A percentile compares a stretch with the other conserved stretches of the same genome.
Evolutionary conservation across 2,113 vertebrate genomes (phyloP).

Genomic region (Gallinago media): DNA sequence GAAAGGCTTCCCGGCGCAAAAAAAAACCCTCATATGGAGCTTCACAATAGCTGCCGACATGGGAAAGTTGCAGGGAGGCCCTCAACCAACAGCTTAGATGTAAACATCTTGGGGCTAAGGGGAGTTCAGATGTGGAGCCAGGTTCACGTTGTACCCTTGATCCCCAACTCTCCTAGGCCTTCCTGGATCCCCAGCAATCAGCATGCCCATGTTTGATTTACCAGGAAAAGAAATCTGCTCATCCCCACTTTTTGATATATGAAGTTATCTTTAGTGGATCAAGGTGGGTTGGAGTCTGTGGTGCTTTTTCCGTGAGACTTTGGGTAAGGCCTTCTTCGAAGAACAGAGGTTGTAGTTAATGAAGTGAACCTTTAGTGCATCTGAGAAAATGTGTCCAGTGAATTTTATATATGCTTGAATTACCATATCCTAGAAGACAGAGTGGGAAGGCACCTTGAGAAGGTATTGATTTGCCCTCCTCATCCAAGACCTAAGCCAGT

Average conservation of each 20-base stretch:
- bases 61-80: not conserved
- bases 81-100: not conserved
- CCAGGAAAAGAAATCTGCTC: not conserved
- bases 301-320: not conserved
- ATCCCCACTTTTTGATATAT: not conserved
- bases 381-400: not conserved
- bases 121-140: not conserved
- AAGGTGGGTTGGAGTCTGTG: not conserved
- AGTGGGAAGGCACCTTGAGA: not conserved
- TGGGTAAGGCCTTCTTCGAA: not conserved
- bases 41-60: slow-evolving; percentile 42
- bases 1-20: not conserved
- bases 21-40: not conserved
- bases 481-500: not conserved
- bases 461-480: not conserved
- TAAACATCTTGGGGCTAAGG: not conserved
- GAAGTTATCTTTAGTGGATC: not conserved
- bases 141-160: fast-evolving
- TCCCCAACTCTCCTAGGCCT: not conserved
- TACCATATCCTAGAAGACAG: not conserved
- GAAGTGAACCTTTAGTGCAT: not conserved
- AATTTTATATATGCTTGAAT: not conserved
- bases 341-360: not conserved
- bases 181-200: not conserved
- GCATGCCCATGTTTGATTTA: not conserved